phyloP scores from a whole-genome alignment of 2,888 invertebrate species.

The Platynereis dumerilii region DNA sequence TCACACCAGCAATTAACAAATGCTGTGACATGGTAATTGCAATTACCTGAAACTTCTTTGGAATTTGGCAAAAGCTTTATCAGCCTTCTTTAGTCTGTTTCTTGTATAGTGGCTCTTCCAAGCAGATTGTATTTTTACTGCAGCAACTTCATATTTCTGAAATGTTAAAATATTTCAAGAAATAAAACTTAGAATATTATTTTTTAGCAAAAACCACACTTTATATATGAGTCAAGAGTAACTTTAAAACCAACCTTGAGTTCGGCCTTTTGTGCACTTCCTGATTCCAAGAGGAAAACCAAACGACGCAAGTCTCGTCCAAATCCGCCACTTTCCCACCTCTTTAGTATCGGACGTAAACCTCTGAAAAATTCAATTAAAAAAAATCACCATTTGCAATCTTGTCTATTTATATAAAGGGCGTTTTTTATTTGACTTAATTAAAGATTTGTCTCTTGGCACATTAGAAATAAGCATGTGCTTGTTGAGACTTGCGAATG shows the following conservation, averaged over 20 bases:
- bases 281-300: constrained; percentile 53
- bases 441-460: no score
- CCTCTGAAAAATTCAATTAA: constrained; percentile 44
- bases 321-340: constrained; percentile 56
- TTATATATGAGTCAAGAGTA: no score
- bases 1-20: no score
- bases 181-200: no score
- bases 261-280: constrained; percentile 41
- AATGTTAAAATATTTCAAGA: neutral
- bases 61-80: constrained; percentile 54
- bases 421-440: no score
- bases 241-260: constrained; percentile 41
- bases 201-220: no score
- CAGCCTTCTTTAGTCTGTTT: constrained; percentile 49
- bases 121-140: constrained; percentile 56
- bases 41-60: constrained; percentile 58
- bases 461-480: no score
- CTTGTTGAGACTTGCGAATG: no score
- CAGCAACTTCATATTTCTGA: constrained; percentile 52
- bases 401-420: no score
- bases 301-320: constrained; percentile 52
- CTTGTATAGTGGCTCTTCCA: constrained; percentile 57
- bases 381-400: neutral
- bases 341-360: constrained; percentile 48
- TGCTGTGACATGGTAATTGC: no score